Evolutionary conservation across 2,113 vertebrate species (phyloP).

Genomic region (Eulemur macaco): DNA sequence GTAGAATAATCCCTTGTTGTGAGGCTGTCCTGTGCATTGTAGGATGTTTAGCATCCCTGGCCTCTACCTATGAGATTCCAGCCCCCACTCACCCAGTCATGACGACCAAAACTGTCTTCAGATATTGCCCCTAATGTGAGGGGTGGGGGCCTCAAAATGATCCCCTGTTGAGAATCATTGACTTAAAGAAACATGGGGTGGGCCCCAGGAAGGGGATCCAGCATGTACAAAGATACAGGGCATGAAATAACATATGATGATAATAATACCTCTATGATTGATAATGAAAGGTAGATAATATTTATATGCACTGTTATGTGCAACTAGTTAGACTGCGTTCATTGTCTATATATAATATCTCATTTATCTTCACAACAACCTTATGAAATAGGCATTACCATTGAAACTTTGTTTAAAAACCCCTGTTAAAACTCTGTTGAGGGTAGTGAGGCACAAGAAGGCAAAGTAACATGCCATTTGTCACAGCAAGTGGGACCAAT

Average conservation of each 20-base stretch:
- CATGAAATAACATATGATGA: not conserved
- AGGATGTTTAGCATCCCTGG: not conserved
- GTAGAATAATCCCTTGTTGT: too few species aligned
- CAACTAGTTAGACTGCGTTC: not conserved
- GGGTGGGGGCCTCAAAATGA: not conserved
- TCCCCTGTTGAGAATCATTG: not conserved
- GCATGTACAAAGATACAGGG: not conserved
- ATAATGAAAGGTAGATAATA: not conserved
- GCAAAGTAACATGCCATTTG: not conserved
- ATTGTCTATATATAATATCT: not conserved
- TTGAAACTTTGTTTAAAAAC: not conserved
- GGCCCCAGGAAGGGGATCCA: not conserved
- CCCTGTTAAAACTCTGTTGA: not conserved
- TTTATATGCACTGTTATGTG: not conserved
- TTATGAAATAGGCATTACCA: not conserved
- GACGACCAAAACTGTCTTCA: not conserved
- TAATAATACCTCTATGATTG: too few species aligned
- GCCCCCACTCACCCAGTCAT: not conserved
- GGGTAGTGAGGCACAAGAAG: not conserved
- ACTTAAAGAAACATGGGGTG: not conserved
- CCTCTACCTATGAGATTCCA: not conserved
- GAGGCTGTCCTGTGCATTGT: not conserved
- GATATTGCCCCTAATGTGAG: not conserved
- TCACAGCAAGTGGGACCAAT: not conserved
- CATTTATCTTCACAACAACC: not conserved